Base-by-base conservation (phyloP, 2,888 invertebrate genomes). In the Siphonodentalium dalli region DNA sequence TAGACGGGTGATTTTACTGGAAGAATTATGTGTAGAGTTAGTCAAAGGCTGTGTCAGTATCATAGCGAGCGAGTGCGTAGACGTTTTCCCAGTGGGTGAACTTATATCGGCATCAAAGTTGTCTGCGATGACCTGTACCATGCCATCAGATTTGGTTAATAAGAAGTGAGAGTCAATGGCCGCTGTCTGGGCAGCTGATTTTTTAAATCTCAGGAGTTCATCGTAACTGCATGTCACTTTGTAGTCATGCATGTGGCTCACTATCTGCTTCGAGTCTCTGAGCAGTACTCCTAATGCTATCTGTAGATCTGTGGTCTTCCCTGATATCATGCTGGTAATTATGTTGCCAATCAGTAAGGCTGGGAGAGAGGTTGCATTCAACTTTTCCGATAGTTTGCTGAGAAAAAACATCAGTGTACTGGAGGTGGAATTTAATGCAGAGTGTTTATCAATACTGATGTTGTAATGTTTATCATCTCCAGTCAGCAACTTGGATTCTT, bases 31-130 rank as follows among this genome's bases (percentile, higher is more conserved):
- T n/a, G n/a, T n/a, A n/a, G n/a, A n/a, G n/a, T n/a, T n/a, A n/a
- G n/a, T n/a, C n/a, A n/a, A n/a, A n/a, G 35, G 23, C 41, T 54
- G 54, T 31, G 54, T 54, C 21, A 35, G 7, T 2, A 55, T 28
- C 1, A 55, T 3, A 3, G 55, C 55, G 11, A 55, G 29, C 13
- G 50, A 38, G 50, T 50, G 55, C 15, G 55, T 55, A 11, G 54
- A 54, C 8, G 33, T 11, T 11, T 47, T 47, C 18, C 54, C 46
- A 41, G 41, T 56, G 46, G 43, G 54, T 2, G 54, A 54, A 11
- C 47, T 41, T 2, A 54, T 47, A 42, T 54, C 46, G 2, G 47
- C 54, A 47, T 52, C 52, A 21, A 52, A 46, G 31, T 52, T 52
- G 33, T 47, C 38, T 3, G 20, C 47, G 20, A 43, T 39, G 15